phyloP scores from a whole-genome alignment of 2,113 vertebrate species.

The Cercopithecus mona region DNA sequence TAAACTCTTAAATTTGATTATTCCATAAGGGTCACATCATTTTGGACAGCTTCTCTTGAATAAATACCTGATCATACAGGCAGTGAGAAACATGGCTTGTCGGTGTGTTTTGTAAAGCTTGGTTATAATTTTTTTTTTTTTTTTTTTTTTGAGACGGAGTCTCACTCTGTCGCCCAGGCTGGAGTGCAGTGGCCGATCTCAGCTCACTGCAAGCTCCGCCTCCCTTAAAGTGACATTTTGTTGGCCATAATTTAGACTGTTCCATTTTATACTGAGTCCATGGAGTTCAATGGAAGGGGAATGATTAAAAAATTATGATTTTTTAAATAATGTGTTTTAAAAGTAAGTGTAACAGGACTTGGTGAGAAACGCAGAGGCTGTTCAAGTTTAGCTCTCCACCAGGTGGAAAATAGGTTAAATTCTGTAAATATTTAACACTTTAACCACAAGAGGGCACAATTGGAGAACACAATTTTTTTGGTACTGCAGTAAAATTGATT shows the following conservation, averaged over 20 bases:
- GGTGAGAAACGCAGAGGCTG: background rate
- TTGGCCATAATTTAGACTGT: background rate
- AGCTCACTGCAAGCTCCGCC: too few species aligned
- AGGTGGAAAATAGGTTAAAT: background rate
- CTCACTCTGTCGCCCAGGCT: too few species aligned
- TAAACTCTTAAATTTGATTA: conserved; percentile 32
- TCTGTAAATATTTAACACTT: background rate
- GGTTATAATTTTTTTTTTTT: background rate
- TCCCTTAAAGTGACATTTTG: too few species aligned
- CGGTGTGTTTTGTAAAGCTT: conserved; percentile 15
- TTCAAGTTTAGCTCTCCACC: background rate
- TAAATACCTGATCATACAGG: conserved; percentile 60
- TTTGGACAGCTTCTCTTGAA: conserved; percentile 65
- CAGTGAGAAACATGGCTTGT: background rate
- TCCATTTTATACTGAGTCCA: background rate
- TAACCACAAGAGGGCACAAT: background rate
- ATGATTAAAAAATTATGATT: background rate
- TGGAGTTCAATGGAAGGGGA: background rate
- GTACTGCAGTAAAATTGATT: background rate
- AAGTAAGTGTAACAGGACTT: background rate
- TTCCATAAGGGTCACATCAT: background rate
- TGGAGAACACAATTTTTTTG: background rate
- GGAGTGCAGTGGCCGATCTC: too few species aligned
- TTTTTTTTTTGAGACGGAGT: too few species aligned
- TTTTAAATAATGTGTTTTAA: background rate